A percentile compares a stretch with the other conserved stretches of the same genome.
Evolutionary conservation across 1,140 invertebrate species (phyloP).

Genomic region (Leptopilina boulardi): DNA sequence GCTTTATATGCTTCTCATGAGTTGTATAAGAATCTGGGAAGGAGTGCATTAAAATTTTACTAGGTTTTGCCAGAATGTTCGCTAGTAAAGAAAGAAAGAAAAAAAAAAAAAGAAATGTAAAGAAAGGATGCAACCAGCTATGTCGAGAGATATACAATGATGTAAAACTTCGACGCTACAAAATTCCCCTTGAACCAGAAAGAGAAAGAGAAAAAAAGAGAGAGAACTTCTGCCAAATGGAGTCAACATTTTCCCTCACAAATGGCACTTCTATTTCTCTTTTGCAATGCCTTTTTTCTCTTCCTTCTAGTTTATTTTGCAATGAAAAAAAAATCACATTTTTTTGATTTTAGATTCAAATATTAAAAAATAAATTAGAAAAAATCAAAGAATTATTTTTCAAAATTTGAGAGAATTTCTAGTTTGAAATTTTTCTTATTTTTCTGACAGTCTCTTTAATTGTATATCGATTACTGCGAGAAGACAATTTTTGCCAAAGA

Average conservation of each 20-base stretch:
- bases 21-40: background rate
- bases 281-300: constrained; percentile 35
- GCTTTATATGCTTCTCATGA: background rate
- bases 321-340: too few species aligned
- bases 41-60: background rate
- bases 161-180: constrained; percentile 48
- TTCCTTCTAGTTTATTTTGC: background rate
- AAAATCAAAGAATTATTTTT: too few species aligned
- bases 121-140: constrained; percentile 38
- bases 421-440: too few species aligned
- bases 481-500: background rate
- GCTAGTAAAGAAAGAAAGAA: background rate
- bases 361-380: too few species aligned
- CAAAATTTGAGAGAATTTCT: too few species aligned
- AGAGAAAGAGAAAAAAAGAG: background rate
- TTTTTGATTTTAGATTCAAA: too few species aligned
- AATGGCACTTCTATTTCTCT: constrained; percentile 41
- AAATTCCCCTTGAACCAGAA: constrained; percentile 46
- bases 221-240: constrained; percentile 49
- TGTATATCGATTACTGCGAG: background rate
- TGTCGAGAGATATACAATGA: constrained; percentile 39
- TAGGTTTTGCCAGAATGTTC: background rate
- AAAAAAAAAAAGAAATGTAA: constrained; percentile 21
- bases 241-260: constrained; percentile 49
- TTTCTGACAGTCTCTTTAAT: background rate